Conservation (phyloP, 2,888 invertebrate genomes). For the Bruchidius siliquastri region DNA sequence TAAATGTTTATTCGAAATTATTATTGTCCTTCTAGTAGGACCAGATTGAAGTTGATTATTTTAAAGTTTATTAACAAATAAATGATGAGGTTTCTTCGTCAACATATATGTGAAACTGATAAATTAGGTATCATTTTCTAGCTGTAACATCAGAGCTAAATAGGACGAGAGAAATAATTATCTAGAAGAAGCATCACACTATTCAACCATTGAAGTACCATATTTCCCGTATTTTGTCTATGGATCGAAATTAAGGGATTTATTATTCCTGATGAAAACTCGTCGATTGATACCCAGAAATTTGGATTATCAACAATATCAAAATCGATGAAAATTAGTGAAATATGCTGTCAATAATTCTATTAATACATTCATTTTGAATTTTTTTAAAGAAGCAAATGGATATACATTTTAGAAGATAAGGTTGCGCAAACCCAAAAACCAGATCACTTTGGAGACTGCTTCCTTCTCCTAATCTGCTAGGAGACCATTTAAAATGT, state of each 20-base stretch:
- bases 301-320: too few species aligned
- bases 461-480: too few species aligned
- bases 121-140: slow-evolving; percentile 21
- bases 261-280: too few species aligned
- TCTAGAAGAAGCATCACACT: slow-evolving; percentile 24
- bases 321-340: too few species aligned
- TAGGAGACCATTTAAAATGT: too few species aligned
- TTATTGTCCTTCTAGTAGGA: slow-evolving; percentile 15
- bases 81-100: slow-evolving; percentile 14
- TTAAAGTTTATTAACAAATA: slow-evolving; percentile 21
- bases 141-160: slow-evolving; percentile 43
- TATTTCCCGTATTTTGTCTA: background rate
- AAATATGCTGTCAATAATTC: too few species aligned
- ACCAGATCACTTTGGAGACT: too few species aligned
- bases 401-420: too few species aligned
- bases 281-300: too few species aligned
- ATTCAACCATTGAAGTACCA: slow-evolving; percentile 7
- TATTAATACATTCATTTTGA: too few species aligned
- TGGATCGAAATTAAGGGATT: background rate
- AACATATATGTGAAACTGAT: slow-evolving; percentile 19
- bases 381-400: too few species aligned
- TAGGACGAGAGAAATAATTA: slow-evolving; percentile 35
- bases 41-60: slow-evolving; percentile 21
- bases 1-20: slow-evolving; percentile 23
- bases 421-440: too few species aligned